Evolutionary conservation across 2,113 vertebrate species (phyloP).

Genomic region (Leptobrachium leishanense): DNA sequence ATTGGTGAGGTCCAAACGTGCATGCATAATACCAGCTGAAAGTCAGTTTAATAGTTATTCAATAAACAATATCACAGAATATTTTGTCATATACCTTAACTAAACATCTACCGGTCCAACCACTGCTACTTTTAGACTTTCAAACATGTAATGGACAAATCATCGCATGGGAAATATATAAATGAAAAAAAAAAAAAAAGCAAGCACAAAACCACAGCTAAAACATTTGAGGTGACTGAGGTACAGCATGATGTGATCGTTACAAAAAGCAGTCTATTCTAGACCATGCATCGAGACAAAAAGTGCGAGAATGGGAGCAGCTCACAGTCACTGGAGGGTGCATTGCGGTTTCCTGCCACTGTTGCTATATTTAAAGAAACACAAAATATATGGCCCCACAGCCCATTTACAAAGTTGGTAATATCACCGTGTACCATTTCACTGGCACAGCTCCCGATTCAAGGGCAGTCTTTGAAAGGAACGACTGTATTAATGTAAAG

Average conservation of each 20-base stretch:
- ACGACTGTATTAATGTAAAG: conserved; percentile 24
- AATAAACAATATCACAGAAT: neutral
- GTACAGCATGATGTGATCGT: conserved; percentile 25
- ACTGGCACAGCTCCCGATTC: conserved; percentile 6
- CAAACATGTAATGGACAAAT: neutral
- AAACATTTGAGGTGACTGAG: conserved; percentile 11
- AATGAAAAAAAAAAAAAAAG: neutral
- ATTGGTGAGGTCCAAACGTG: conserved; percentile 10
- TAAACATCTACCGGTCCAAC: neutral
- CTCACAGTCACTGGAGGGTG: conserved; percentile 27
- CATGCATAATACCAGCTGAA: conserved; percentile 12
- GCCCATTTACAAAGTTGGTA: conserved; percentile 6
- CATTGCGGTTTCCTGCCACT: conserved; percentile 27
- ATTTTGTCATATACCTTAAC: conserved; percentile 1
- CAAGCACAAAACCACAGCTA: conserved; percentile 23
- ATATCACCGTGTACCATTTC: neutral
- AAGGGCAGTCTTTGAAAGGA: conserved; percentile 3
- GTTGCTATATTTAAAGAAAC: conserved; percentile 6
- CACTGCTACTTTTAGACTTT: conserved; percentile 2
- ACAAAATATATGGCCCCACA: conserved; percentile 14
- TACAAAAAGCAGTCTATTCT: conserved; percentile 19
- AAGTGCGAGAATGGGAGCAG: conserved; percentile 22
- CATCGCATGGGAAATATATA: neutral
- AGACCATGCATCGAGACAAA: conserved; percentile 27
- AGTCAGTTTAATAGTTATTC: conserved; percentile 10